Conservation (phyloP, 2,797 vertebrate genomes). For the Enteromius trimaculatus region DNA sequence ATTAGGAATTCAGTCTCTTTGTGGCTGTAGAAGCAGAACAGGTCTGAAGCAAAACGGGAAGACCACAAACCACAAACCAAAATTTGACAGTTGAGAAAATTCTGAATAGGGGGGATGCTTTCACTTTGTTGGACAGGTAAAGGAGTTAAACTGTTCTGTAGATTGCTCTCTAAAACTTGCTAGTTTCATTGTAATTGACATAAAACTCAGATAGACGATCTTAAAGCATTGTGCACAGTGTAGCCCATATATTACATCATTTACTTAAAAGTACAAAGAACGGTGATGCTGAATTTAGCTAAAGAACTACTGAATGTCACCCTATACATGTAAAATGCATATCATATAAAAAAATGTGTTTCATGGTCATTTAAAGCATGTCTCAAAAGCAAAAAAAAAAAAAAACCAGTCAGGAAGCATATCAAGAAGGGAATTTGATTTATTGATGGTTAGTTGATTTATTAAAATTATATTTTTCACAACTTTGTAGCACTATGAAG, state of each 20-base stretch:
- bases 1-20: background rate
- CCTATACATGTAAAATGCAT: background rate
- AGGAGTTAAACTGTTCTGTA: background rate
- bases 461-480: constrained; percentile 57
- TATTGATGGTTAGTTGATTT: constrained; percentile 65
- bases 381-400: background rate
- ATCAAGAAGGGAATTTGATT: constrained; percentile 50
- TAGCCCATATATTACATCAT: background rate
- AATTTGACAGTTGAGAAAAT: background rate
- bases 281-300: background rate
- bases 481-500: constrained; percentile 53
- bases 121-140: background rate
- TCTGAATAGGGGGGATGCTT: background rate
- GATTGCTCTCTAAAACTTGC: background rate
- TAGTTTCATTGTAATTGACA: background rate
- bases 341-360: background rate
- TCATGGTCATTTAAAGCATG: background rate
- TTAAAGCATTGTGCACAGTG: background rate
- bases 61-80: background rate
- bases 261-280: background rate
- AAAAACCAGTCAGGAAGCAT: background rate
- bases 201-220: too few species aligned
- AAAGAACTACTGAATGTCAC: background rate
- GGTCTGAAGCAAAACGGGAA: background rate
- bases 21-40: background rate